Conservation (phyloP, 2,113 vertebrate genomes). For the Phalacrocorax aristotelis region DNA sequence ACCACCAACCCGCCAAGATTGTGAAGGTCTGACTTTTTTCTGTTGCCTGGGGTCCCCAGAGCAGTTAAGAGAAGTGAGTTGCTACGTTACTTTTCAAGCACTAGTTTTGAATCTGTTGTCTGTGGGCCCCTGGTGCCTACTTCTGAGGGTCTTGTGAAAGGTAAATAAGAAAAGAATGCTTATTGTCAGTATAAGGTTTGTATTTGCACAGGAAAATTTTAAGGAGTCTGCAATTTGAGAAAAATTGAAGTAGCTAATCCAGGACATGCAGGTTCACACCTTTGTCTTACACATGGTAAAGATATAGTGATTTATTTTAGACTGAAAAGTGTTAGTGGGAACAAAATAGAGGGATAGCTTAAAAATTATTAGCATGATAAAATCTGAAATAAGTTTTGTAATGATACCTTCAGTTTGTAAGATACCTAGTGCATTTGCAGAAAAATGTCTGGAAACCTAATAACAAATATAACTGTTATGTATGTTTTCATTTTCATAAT, state of each 20-base stretch:
- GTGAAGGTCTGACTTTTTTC: background rate
- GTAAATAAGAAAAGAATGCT: background rate
- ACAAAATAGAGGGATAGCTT: background rate
- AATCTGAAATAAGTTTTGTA: background rate
- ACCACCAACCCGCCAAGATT: background rate
- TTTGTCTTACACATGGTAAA: background rate
- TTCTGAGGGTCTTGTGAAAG: background rate
- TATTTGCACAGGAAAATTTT: background rate
- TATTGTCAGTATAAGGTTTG: background rate
- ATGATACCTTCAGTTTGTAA: background rate
- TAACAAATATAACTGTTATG: background rate
- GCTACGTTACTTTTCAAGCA: background rate
- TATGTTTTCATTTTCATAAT: constrained; percentile 1
- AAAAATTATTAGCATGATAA: background rate
- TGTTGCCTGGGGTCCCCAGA: background rate
- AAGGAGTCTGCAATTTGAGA: background rate
- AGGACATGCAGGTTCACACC: background rate
- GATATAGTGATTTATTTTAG: background rate
- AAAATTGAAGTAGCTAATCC: background rate
- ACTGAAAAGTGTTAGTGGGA: background rate
- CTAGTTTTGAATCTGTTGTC: background rate
- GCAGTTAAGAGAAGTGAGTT: background rate
- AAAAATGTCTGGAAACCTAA: background rate
- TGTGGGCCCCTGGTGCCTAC: background rate
- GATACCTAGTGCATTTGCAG: background rate